Evolutionary conservation across 92 coral and sea anemone species (phyloP), one percentile per base, ranked within the genome.

Genomic region (Umimayanthus kanabou): DNA sequence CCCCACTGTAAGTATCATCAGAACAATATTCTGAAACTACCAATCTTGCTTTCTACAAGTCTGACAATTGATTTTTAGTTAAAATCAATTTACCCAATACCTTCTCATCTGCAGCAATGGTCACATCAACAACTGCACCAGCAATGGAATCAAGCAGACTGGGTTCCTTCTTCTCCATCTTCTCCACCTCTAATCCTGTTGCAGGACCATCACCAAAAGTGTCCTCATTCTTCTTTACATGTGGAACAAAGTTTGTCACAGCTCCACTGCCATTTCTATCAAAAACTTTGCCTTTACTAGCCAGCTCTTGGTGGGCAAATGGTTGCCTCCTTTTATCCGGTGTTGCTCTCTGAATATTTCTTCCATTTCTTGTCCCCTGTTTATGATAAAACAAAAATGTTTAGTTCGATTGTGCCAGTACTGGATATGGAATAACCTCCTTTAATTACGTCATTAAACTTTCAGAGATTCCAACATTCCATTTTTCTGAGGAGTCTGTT

Each of bases 41-140:
- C 53, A 47, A 47, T 47, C 53, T 47, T 47, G 53, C 9, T 47
- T 69, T 69, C 37, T 7, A 6, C 2, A 25, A 25, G 30, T 25
- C 37, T 69, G 74, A 69, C 6, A n/a, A n/a, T n/a, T 47, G 10
- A 47, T 47, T 47, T 47, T 47, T 47, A 47, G 0, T 47, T 5
- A 47, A 47, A 47, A 7, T 7, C 2, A 2, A 11, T 53, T 18
- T 25, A 53, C 4, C 53, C 28, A 4, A 26, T 87, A 95, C 98
- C 98, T 95, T 93, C 76, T 95, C 99, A 88, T 95, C 93, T 26
- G 95, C 94, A 50, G 98, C 99, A 9, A 96, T 93, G 53, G 99
- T 93, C 28, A 95, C 91, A 91, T 96, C 99, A 57, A 75, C 81
- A 47, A 64, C 71, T 57, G 81, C 82, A 39, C 74, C 75, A 14